Evolutionary conservation across 2,888 invertebrate species (phyloP).

Genomic region (Lasius fuliginosus): DNA sequence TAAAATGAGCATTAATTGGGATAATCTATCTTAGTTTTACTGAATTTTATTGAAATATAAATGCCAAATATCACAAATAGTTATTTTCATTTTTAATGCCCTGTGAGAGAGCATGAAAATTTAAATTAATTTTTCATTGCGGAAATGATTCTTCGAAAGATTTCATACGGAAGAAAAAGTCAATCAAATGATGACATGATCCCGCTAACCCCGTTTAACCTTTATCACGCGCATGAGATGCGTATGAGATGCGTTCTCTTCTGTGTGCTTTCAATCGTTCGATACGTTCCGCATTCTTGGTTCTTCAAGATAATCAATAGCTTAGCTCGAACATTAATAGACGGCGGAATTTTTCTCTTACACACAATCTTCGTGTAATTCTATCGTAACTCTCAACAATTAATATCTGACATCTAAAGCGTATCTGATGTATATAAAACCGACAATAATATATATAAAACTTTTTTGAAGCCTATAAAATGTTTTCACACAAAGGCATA

Average conservation of each 20-base stretch:
- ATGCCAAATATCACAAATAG: not conserved
- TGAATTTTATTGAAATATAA: not conserved
- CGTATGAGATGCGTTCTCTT: conserved; percentile 5
- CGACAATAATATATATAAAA: not conserved
- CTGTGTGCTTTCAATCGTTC: not conserved
- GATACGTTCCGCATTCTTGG: conserved; percentile 38
- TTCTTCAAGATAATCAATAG: conserved; percentile 42
- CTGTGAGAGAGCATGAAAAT: not conserved
- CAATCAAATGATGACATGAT: not conserved
- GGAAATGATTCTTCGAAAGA: not conserved
- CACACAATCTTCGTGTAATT: conserved; percentile 17
- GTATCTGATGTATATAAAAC: not conserved
- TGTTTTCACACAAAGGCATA: not conserved
- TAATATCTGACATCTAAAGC: conserved; percentile 16
- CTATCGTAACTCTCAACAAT: conserved; percentile 25
- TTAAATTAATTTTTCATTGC: not conserved
- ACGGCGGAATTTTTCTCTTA: conserved; percentile 16
- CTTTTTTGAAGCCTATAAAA: not conserved
- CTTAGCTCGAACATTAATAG: conserved; percentile 30
- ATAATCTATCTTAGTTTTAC: not conserved
- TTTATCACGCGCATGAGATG: conserved; percentile 1
- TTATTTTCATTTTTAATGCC: not conserved
- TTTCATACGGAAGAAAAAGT: not conserved
- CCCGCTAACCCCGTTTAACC: conserved; percentile 21
- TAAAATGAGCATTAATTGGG: not conserved